These are phyloP conservation scores for Platichthys stellatus DNA, from an alignment of 2,113 vertebrate species.

Conservation along the genomic window DNA sequence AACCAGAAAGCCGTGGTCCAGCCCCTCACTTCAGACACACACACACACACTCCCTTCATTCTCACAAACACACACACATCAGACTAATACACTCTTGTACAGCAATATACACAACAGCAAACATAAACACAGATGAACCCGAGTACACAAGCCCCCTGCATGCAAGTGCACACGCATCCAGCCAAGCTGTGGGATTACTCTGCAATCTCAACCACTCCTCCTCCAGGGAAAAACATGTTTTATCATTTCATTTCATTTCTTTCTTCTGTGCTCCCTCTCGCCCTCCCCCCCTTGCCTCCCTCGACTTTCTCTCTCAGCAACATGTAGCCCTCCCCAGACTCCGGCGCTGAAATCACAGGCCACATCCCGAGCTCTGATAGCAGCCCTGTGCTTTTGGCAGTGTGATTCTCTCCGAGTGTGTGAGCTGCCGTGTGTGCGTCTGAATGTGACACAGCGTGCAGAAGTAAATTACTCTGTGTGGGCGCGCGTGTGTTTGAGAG, in stretches of 20 bases:
- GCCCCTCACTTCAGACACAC: conserved; percentile 30
- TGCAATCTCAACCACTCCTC: conserved; percentile 76
- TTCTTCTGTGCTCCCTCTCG: conserved; percentile 53
- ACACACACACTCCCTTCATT: conserved; percentile 6
- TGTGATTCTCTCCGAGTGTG: conserved; percentile 24
- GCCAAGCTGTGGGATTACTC: conserved; percentile 78
- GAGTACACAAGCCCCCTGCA: conserved; percentile 50
- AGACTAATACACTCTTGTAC: conserved; percentile 34
- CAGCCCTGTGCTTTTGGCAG: conserved; percentile 43
- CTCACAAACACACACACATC: conserved; percentile 17
- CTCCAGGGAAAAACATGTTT: conserved; percentile 76
- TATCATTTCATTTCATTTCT: conserved; percentile 82
- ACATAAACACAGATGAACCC: conserved; percentile 48
- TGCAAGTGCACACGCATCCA: conserved; percentile 59
- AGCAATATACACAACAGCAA: conserved; percentile 35
- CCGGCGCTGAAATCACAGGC: conserved; percentile 73
- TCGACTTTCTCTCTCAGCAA: conserved; percentile 68
- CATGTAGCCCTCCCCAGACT: conserved; percentile 78
- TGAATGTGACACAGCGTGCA: not conserved
- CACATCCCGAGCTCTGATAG: conserved; percentile 68
- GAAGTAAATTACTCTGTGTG: not conserved
- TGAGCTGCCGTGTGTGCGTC: conserved; percentile 13
- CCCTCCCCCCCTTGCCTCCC: conserved; percentile 22
- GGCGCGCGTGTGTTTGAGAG: not conserved
- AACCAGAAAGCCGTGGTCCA: conserved; percentile 59